phyloP scores from a whole-genome alignment of 2,888 invertebrate species.

The Hirudinaria manillensis region DNA sequence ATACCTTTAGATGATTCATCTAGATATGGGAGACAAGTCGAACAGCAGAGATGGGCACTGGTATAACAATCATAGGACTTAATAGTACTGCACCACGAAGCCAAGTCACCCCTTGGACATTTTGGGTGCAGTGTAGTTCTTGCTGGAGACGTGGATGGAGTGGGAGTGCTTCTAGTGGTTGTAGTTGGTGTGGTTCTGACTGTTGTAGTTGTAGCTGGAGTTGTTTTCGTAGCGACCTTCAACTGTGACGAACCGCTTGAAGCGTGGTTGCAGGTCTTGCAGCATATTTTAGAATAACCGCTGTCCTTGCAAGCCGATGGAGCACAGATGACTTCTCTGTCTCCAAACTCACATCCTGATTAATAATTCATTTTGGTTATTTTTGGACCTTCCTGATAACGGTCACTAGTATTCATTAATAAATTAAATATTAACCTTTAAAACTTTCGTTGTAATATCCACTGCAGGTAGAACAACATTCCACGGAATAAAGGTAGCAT shows the following conservation, averaged over 20 bases:
- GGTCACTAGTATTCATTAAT: no score
- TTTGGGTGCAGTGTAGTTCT: constrained; percentile 6
- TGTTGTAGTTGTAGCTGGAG: not conserved
- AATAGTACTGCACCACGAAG: constrained; percentile 18
- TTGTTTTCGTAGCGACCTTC: not conserved
- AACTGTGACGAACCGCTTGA: no score
- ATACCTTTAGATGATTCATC: constrained; percentile 7
- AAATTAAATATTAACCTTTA: no score
- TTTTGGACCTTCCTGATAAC: no score
- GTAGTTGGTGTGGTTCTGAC: not conserved
- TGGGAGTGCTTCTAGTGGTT: not conserved
- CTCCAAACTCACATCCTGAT: no score
- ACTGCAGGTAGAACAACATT: constrained; percentile 23
- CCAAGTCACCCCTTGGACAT: constrained; percentile 19
- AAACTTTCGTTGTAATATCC: constrained; percentile 18
- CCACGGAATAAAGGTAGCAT: constrained; percentile 13
- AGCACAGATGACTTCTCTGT: no score
- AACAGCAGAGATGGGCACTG: constrained; percentile 7
- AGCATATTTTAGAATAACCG: no score
- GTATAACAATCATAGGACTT: constrained; percentile 17
- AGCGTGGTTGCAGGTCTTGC: no score
- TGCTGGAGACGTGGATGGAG: not conserved
- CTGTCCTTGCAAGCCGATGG: no score
- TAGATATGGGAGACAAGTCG: not conserved
- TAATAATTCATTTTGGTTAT: no score